A percentile compares a stretch with the other conserved stretches of the same genome.
These are phyloP conservation scores for Xestoiulus laeticollis DNA, from an alignment of 2,888 invertebrate genomes.

Conservation along the genomic window DNA sequence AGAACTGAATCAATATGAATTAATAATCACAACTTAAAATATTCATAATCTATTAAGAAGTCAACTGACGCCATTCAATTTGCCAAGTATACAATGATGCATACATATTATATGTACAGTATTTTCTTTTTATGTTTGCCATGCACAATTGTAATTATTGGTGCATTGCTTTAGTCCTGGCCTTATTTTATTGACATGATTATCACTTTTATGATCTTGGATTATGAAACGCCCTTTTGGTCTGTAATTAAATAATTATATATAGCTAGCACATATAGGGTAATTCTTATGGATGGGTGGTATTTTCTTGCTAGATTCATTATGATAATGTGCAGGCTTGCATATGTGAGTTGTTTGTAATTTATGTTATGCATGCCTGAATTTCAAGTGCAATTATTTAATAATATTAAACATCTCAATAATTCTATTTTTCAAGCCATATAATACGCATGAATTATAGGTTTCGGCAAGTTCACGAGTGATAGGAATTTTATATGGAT, in stretches of 20 bases:
- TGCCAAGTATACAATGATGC: background rate
- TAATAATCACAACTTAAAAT: background rate
- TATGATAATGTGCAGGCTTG: background rate
- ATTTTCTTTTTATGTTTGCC: background rate
- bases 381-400: background rate
- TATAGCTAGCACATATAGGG: background rate
- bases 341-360: background rate
- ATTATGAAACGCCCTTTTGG: slow-evolving; percentile 24
- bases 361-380: background rate
- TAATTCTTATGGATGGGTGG: background rate
- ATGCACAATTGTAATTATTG: background rate
- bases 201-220: background rate
- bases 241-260: background rate
- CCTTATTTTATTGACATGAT: background rate
- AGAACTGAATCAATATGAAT: too few species aligned
- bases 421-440: background rate
- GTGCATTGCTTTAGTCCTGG: background rate
- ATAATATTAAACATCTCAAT: background rate
- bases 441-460: too few species aligned
- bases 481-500: background rate
- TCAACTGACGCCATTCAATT: background rate
- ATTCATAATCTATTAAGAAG: background rate
- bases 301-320: background rate
- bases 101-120: background rate
- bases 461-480: background rate